Base-by-base conservation (phyloP, 2,888 invertebrate species). In the Glaucopsyche alexis region DNA sequence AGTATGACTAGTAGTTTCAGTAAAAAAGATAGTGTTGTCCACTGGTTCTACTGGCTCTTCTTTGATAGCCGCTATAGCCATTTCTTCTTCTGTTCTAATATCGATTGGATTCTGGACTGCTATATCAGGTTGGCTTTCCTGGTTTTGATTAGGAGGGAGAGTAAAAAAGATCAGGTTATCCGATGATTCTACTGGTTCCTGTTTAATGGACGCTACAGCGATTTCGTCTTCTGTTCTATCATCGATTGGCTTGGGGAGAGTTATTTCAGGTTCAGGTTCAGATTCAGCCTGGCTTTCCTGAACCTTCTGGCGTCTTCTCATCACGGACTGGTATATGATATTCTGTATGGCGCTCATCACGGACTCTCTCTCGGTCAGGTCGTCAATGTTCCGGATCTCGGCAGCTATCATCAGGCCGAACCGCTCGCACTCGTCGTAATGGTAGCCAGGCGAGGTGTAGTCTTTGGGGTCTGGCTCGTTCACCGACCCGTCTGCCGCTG, bases 351-450 rank as follows among this genome's bases (percentile, higher is more conserved):
- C 47, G 50, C 38, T 50, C 65, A 72, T 72, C 16, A 66, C 50
- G 9, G 16, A n/a, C 13, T 66, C 42, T 19, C 66, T 66, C 66
- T 72, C 66, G 11, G 52, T 50, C 13, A 40, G 50, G 49, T 66
- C 65, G 38, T 52, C 42, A 9, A 72, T 72, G 8, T 50, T 50
- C 49, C 72, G 42, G 6, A 72, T 50, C 16, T 72, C 65, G 38
- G 49, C 49, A 7, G 66, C 72, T n/a, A 72, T 65, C 65, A 66
- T 72, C 16, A 50, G 16, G 7, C 72, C 72, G 40, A 72, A 72
- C 9, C 40, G 66, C 16, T 52, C 66, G 19, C 16, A 66, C 14
- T 72, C 72, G 42, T 72, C 71, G 9, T 64, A 64, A 11, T 55
- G 42, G 8, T 42, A 42, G 42, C 42, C 4, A 29, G 29, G 29